Conservation (phyloP, 2,888 invertebrate species). For the Cordilura impudica region DNA sequence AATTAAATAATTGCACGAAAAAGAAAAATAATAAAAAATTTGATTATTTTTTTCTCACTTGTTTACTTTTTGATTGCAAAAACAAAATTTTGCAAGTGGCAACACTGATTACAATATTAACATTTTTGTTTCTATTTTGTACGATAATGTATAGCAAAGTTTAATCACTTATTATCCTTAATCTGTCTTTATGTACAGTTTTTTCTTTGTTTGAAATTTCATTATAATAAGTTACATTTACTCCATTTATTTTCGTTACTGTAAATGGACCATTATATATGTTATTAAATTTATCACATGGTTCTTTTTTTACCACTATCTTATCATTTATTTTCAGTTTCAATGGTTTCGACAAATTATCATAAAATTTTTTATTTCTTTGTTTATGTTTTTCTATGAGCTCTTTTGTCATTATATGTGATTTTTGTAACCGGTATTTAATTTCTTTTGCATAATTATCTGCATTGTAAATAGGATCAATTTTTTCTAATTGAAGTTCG, state of each 20-base stretch:
- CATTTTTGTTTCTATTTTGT: too few relatives aligned
- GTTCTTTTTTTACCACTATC: background rate
- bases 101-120: too few relatives aligned
- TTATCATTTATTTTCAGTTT: constrained; percentile 1
- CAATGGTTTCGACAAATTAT: constrained; percentile 8
- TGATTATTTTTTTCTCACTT: too few relatives aligned
- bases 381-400: constrained; percentile 4
- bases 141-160: background rate
- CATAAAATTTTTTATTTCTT: constrained; percentile 1
- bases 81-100: too few relatives aligned
- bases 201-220: background rate
- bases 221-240: constrained; percentile 7
- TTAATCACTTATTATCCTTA: background rate
- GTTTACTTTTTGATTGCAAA: too few relatives aligned
- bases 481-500: background rate
- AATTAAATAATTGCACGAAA: too few relatives aligned
- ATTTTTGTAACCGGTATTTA: constrained; percentile 15
- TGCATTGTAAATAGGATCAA: constrained; percentile 20
- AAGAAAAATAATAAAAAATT: too few relatives aligned
- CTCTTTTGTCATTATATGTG: constrained; percentile 6
- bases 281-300: constrained; percentile 5
- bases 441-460: constrained; percentile 16
- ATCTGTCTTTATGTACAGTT: constrained; percentile 12
- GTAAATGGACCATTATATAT: background rate
- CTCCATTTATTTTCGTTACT: background rate